Evolutionary conservation across 2,888 invertebrate species (phyloP), one percentile per base, ranked within the genome.

Genomic region (Lymantria monacha): DNA sequence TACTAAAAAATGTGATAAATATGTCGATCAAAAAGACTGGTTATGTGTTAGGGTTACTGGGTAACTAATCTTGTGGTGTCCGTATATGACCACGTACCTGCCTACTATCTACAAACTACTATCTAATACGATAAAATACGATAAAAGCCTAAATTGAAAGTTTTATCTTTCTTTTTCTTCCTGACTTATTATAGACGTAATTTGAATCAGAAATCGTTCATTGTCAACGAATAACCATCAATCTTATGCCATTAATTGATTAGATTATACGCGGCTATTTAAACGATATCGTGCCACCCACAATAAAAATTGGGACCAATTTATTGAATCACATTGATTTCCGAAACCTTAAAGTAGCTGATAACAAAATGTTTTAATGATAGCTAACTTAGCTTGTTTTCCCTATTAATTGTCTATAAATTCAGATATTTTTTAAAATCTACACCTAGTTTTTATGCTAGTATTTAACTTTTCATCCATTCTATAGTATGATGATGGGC

Each of bases 161-260:
- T 67, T 70, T 71, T 65, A 63, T 76, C 73, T 63, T 71, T 76
- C 73, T 63, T 71, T 74, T 69, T 75, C 66, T 10, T 55, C 57
- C 47, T 14, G 41, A 46, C 46, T 49, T 42, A 43, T 40, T 52
- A 55, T 53, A 59, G 46, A 58, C 36, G 49, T 55, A 12, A 60
- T 51, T 56, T 38, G 56, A 69, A 73, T 75, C 71, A 54, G 60
- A 72, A 74, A 74, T 70, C 72, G 63, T 65, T 76, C 70, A 77
- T 81, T 80, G 81, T 80, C 69, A 66, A 62, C 66, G 55, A 70
- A 72, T 70, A 69, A 61, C 67, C 80, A 87, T 88, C 86, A 76
- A 88, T 87, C 87, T 83, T 79, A 49, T 45, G 59, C 83, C 86
- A 87, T 87, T 88, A 85, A 70, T 60, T 75, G 86, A 87, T 87